Evolutionary conservation across 2,888 invertebrate species (phyloP).

Genomic region (Scaptodrosophila latifasciaeformis): DNA sequence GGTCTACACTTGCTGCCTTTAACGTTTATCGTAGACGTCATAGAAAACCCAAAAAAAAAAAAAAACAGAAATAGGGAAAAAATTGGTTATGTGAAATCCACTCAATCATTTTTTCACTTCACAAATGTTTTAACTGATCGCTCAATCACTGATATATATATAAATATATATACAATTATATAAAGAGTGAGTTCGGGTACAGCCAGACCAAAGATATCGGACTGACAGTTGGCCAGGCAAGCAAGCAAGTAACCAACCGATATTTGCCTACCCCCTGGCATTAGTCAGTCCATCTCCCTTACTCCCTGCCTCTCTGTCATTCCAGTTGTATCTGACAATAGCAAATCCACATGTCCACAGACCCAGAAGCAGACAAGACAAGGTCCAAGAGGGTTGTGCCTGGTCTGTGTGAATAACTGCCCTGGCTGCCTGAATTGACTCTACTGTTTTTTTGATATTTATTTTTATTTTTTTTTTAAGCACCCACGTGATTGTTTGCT

Average conservation of each 20-base stretch:
- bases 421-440: constrained; percentile 32
- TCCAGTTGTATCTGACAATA: too few species aligned
- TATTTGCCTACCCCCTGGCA: constrained; percentile 8
- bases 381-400: neutral
- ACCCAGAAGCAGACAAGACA: constrained; percentile 6
- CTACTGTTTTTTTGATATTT: constrained; percentile 19
- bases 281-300: constrained; percentile 8
- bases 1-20: constrained; percentile 39
- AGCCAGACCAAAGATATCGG: constrained; percentile 11
- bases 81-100: constrained; percentile 52
- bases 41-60: constrained; percentile 2
- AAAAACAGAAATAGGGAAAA: constrained; percentile 15
- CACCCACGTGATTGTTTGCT: constrained; percentile 47
- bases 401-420: too few species aligned
- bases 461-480: constrained; percentile 11
- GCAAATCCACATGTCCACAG: too few species aligned
- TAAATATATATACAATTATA: neutral
- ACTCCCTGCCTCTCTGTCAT: neutral
- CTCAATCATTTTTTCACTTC: constrained; percentile 63
- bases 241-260: constrained; percentile 6
- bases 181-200: constrained; percentile 15
- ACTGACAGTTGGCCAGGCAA: constrained; percentile 34
- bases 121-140: constrained; percentile 60
- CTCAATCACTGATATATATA: constrained; percentile 59
- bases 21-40: constrained; percentile 37